Evolutionary conservation across 2,888 invertebrate genomes (phyloP).

Genomic region (Drosophila anceps): DNA sequence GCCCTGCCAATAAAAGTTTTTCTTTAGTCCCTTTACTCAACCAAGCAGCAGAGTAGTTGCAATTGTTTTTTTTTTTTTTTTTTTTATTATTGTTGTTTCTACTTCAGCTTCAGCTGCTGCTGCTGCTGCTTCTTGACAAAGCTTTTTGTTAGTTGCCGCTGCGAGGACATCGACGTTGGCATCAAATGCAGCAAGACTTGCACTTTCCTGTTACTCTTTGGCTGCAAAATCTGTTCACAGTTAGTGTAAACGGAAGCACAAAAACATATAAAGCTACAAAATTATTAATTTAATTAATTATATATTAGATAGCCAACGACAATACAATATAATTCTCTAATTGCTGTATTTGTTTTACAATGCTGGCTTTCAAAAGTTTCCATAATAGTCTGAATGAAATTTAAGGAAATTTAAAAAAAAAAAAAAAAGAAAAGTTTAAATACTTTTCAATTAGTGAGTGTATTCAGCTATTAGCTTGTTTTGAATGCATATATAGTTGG

Average conservation of each 20-base stretch:
- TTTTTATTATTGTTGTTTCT: not conserved
- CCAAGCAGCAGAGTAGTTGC: conserved; percentile 5
- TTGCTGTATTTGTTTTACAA: not conserved
- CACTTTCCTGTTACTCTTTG: conserved; percentile 1
- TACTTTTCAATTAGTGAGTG: conserved; percentile 5
- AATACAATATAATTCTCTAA: not conserved
- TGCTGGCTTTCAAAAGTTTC: not conserved
- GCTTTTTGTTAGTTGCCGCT: conserved; percentile 33
- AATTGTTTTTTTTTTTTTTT: not conserved
- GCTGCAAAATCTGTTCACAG: conserved; percentile 5
- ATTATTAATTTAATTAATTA: not conserved
- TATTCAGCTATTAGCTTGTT: conserved; percentile 12
- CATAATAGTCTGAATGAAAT: not conserved
- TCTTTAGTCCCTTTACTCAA: conserved; percentile 22
- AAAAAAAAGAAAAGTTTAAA: no score
- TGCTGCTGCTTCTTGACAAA: conserved; percentile 24
- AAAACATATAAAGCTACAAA: not conserved
- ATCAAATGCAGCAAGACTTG: conserved; percentile 14
- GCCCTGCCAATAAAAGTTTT: conserved; percentile 53
- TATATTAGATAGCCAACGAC: not conserved
- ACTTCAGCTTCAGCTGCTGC: conserved; percentile 11
- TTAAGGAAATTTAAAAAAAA: not conserved
- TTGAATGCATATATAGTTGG: conserved; percentile 24
- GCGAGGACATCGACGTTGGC: conserved; percentile 22
- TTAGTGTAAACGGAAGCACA: not conserved